Base-by-base conservation (phyloP, 1,140 invertebrate species). In the Lasaia peninsularis region DNA sequence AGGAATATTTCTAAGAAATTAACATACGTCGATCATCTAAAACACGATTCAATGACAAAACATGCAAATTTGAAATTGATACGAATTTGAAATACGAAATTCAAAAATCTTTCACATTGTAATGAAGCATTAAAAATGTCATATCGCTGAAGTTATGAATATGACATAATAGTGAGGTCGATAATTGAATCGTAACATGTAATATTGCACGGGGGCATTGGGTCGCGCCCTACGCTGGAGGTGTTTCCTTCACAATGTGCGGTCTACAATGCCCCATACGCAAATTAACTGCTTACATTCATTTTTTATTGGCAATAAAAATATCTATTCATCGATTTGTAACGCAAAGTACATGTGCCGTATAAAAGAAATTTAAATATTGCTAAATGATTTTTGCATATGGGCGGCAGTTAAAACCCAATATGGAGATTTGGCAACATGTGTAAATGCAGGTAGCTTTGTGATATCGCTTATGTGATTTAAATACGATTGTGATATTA, bases 381-480 rank as follows among this genome's bases (percentile, higher is more conserved):
- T 66, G 63, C 75, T 82, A 83, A 86, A 85, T 79, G 76, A 88
- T 88, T 88, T 88, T 85, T 86, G 80, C 85, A 88, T 88, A 86
- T 88, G 85, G 71, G 44, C 64, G 56, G 59, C 58, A 61, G 56
- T 55, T 55, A 35, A 49, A 66, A 57, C 59, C 48, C 32, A 58
- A 75, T 69, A 76, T 79, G 75, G 62, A 71, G 63, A 80, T 80
- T 75, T 67, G 2, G 62, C 67, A 69, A 86, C 78, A 83, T 83
- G 76, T 82, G 75, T 73, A 82, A 40, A 40, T 63, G 71, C 80
- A 84, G 37, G 24, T 52, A 37, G 52, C 52, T 16, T 32, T 40
- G 37, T 40, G 52, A 37, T 54, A 54, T 24, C 49, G 55, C 56
- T 56, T 65, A 52, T 80, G 73, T 83, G 52, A 80, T 84, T 81